A percentile compares a stretch with the other conserved stretches of the same genome.
Evolutionary conservation across 2,888 invertebrate species (phyloP).

Genomic region (Philhelius pedissequus): DNA sequence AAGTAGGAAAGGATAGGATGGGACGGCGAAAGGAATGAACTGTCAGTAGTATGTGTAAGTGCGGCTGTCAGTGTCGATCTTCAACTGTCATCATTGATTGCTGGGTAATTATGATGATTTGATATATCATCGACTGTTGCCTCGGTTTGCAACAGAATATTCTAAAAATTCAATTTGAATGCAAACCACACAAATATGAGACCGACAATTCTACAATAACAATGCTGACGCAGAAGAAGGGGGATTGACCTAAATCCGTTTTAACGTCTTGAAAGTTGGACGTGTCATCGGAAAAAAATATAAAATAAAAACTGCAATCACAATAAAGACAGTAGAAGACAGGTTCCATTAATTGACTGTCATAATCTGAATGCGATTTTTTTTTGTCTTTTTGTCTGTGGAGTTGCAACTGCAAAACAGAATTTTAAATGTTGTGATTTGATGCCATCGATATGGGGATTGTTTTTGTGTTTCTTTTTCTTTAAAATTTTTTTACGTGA

Average conservation of each 20-base stretch:
- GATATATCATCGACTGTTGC: constrained; percentile 53
- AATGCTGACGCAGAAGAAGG: neutral
- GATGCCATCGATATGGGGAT: constrained; percentile 8
- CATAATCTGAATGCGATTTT: constrained; percentile 56
- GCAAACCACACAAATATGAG: constrained; percentile 9
- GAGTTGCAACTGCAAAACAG: constrained; percentile 20
- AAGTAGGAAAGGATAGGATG: neutral
- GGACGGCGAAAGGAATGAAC: neutral
- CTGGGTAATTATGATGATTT: constrained; percentile 62
- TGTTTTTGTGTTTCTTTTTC: neutral
- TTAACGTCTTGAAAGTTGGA: constrained; percentile 22
- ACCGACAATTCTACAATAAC: neutral
- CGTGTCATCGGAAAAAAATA: neutral
- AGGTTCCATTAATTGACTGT: constrained; percentile 65
- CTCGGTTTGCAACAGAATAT: constrained; percentile 12
- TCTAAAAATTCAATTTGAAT: constrained; percentile 40
- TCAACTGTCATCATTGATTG: constrained; percentile 61
- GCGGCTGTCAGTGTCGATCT: constrained; percentile 25
- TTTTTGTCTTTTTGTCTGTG: neutral
- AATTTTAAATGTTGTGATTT: constrained; percentile 9
- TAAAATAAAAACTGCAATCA: constrained; percentile 22
- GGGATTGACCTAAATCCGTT: constrained; percentile 49
- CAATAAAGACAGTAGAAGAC: constrained; percentile 51
- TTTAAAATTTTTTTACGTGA: neutral
- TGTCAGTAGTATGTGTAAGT: constrained; percentile 1